These are phyloP conservation scores for Tachina fera DNA, from an alignment of 2,888 invertebrate species.

Conservation along the genomic window DNA sequence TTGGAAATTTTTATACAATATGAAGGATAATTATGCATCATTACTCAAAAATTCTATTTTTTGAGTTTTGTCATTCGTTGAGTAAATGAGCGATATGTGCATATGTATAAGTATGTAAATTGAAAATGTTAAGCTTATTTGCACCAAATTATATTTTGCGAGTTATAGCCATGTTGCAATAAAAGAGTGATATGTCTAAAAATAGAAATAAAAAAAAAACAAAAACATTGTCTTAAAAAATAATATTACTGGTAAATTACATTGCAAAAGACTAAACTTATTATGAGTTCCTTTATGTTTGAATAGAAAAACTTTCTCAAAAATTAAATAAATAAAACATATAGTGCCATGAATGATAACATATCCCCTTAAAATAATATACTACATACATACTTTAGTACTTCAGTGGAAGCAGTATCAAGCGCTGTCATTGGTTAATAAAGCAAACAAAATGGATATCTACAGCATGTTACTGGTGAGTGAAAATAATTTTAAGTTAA, in stretches of 20 bases:
- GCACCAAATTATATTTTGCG: neutral
- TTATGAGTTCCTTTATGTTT: neutral
- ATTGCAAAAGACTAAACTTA: neutral
- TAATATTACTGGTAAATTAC: no score
- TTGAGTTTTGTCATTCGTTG: no score
- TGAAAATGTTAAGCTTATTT: neutral
- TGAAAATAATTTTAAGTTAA: slow-evolving; percentile 45
- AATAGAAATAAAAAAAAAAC: no score
- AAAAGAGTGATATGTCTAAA: no score
- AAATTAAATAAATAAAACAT: neutral
- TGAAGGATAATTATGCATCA: no score
- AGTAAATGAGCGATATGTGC: no score
- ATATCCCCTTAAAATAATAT: neutral
- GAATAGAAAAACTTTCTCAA: neutral
- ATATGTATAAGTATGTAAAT: no score
- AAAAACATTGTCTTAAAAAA: no score
- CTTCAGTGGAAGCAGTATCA: neutral
- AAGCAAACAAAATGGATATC: slow-evolving; percentile 47
- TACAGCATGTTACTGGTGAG: slow-evolving; percentile 73
- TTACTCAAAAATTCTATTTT: no score
- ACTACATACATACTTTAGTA: neutral
- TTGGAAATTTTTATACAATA: no score
- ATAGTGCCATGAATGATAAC: slow-evolving; percentile 37
- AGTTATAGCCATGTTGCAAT: no score
- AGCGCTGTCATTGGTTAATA: neutral